Conservation (phyloP, 2,888 invertebrate species). For the Celastrina argiolus region DNA sequence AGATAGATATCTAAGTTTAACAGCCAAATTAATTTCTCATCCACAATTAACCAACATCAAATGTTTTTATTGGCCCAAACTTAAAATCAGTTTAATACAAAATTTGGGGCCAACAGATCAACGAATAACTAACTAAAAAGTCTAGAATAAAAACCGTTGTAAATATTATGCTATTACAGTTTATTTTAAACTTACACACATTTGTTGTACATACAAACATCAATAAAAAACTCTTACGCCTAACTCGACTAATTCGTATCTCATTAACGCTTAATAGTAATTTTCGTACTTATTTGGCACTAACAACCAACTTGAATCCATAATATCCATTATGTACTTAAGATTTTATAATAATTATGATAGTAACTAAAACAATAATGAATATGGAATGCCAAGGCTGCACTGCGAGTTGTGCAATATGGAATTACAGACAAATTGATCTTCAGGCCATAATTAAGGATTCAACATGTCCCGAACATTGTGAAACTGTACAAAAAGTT, state of each 20-base stretch:
- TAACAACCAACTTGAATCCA: neutral
- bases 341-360: slow-evolving; percentile 12
- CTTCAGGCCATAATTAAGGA: slow-evolving; percentile 38
- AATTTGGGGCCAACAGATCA: no score
- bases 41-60: no score
- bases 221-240: neutral
- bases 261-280: neutral
- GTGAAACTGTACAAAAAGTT: slow-evolving; percentile 22
- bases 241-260: neutral
- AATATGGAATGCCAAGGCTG: slow-evolving; percentile 16
- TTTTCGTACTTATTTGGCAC: neutral
- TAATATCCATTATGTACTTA: neutral
- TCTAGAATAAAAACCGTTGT: no score
- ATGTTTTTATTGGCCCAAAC: no score
- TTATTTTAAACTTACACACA: neutral
- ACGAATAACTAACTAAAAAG: no score
- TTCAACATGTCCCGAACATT: slow-evolving; percentile 24
- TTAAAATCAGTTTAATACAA: no score
- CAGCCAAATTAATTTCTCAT: no score
- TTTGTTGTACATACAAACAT: neutral
- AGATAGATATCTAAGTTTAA: no score
- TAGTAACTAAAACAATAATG: slow-evolving; percentile 9
- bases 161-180: neutral
- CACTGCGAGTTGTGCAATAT: slow-evolving; percentile 32
- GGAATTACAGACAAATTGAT: slow-evolving; percentile 33